Evolutionary conservation across 2,888 invertebrate genomes (phyloP).

Genomic region (Salpingus planirostris): DNA sequence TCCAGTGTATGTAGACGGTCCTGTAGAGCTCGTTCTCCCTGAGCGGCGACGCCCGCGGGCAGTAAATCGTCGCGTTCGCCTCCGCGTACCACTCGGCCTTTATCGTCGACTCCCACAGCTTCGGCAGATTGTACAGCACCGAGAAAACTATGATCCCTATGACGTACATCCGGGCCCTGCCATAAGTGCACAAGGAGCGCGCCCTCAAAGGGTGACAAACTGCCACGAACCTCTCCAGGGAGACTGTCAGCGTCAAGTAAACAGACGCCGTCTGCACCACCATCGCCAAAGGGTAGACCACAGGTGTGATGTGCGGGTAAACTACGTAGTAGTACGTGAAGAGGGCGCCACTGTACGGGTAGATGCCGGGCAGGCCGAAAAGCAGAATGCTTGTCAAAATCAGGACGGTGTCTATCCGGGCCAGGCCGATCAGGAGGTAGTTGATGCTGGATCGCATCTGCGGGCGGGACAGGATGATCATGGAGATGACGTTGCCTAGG

Average conservation of each 20-base stretch:
- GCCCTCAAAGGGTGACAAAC: conserved; percentile 86
- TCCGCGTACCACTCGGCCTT: conserved; percentile 38
- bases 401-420: conserved; percentile 86
- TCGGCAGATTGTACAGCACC: conserved; percentile 75
- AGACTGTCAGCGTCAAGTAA: conserved; percentile 83
- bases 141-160: conserved; percentile 72
- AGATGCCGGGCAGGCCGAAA: conserved; percentile 80
- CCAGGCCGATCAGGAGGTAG: conserved; percentile 86
- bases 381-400: conserved; percentile 78
- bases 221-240: conserved; percentile 89
- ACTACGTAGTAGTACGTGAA: conserved; percentile 71
- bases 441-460: conserved; percentile 96
- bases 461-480: conserved; percentile 82
- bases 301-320: conserved; percentile 71
- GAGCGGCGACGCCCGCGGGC: conserved; percentile 58
- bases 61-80: conserved; percentile 56
- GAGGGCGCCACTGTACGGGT: conserved; percentile 69
- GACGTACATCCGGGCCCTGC: conserved; percentile 77
- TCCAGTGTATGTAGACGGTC: conserved; percentile 85
- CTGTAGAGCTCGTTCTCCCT: conserved; percentile 67
- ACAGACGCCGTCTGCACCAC: conserved; percentile 90
- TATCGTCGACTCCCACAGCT: conserved; percentile 60
- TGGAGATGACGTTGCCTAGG: conserved; percentile 82
- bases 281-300: conserved; percentile 74
- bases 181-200: conserved; percentile 83